These are phyloP conservation scores for Trissoscelio sp. DNA, from an alignment of 2,888 invertebrate genomes.

Conservation along the genomic window DNA sequence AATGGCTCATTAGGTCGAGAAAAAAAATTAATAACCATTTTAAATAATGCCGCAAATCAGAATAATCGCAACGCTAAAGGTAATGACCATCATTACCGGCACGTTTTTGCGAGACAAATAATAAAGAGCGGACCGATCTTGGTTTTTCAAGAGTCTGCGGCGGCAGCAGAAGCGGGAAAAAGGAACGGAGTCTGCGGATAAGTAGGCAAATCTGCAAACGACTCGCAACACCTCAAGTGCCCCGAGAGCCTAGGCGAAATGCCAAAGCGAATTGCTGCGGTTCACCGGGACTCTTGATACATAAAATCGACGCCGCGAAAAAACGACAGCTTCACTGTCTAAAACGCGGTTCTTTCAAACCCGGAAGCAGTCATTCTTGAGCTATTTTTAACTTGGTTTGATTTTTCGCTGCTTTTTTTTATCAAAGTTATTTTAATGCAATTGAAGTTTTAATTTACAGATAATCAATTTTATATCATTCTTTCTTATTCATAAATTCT, in stretches of 20 bases:
- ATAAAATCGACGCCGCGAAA: slow-evolving; percentile 41
- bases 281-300: slow-evolving; percentile 33
- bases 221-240: slow-evolving; percentile 24
- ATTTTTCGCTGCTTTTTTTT: slow-evolving; percentile 1
- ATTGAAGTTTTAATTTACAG: too few species aligned
- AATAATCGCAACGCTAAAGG: slow-evolving; percentile 10
- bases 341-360: slow-evolving; percentile 34
- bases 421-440: neutral
- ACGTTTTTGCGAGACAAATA: neutral
- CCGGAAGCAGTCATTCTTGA: slow-evolving; percentile 21
- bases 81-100: neutral
- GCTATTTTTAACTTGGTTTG: slow-evolving; percentile 26
- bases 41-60: slow-evolving; percentile 9
- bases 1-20: slow-evolving; percentile 11
- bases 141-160: slow-evolving; percentile 15
- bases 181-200: slow-evolving; percentile 31
- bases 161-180: neutral
- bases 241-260: slow-evolving; percentile 30
- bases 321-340: slow-evolving; percentile 8
- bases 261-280: slow-evolving; percentile 55
- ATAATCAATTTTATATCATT: too few species aligned
- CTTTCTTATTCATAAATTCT: too few species aligned
- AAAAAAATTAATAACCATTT: slow-evolving; percentile 29
- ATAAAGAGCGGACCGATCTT: slow-evolving; percentile 6
- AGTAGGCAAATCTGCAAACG: slow-evolving; percentile 49